Percentiles rank a stretch among this genome's conserved stretches.
phyloP scores from a whole-genome alignment of 1,140 invertebrate species.

The Papilio glaucus region DNA sequence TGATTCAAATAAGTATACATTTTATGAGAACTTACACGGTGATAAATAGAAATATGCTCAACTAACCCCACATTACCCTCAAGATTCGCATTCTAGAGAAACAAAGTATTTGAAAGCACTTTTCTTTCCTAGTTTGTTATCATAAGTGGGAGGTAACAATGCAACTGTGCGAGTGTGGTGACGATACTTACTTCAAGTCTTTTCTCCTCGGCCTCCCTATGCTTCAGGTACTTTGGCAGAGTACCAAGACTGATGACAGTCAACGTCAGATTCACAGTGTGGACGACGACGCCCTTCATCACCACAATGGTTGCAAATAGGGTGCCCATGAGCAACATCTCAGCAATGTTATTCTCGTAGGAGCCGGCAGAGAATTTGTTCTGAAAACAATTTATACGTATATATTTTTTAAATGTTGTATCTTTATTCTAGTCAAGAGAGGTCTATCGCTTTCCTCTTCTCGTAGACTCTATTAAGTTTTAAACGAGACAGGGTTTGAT shows the following conservation, averaged over 20 bases:
- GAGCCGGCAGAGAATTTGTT: not conserved
- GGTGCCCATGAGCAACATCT: not conserved
- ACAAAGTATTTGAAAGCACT: no score
- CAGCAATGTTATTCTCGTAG: not conserved
- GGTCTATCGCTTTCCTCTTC: no score
- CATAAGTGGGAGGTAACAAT: not conserved
- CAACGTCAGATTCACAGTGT: not conserved
- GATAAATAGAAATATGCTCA: no score
- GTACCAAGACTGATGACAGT: not conserved
- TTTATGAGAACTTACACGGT: no score
- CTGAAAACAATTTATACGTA: not conserved
- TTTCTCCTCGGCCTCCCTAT: not conserved
- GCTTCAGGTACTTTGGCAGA: not conserved
- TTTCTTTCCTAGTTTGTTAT: no score
- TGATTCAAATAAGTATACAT: no score
- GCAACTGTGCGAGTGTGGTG: not conserved
- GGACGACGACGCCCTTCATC: not conserved
- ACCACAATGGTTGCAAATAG: not conserved
- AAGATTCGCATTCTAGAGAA: no score
- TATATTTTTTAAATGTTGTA: no score
- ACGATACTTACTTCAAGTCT: not conserved
- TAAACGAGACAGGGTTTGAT: no score
- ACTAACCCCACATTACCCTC: no score
- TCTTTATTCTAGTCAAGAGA: no score
- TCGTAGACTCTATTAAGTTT: no score